phyloP scores from a whole-genome alignment of 2,888 invertebrate species.

The Sarcophaga variegata region DNA sequence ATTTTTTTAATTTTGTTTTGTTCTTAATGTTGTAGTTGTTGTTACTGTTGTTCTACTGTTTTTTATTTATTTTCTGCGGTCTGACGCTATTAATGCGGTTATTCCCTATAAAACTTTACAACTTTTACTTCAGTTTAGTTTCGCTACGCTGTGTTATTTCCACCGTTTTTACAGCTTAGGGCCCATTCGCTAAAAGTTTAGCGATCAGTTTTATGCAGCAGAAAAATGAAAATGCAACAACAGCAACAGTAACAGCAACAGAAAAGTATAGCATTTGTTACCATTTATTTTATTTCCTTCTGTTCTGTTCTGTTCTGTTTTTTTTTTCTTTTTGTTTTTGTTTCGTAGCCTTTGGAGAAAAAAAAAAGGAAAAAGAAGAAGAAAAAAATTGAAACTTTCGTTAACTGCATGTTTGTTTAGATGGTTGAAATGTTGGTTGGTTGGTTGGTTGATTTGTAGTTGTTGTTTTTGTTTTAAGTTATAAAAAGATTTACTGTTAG shows the following conservation, averaged over 20 bases:
- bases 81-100: constrained; percentile 67
- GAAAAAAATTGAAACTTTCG: constrained; percentile 13
- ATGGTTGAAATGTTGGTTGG: constrained; percentile 10
- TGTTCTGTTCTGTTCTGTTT: not conserved
- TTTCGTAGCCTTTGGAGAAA: not conserved
- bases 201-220: constrained; percentile 50
- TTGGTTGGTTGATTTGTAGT: constrained; percentile 28
- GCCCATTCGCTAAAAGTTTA: not conserved
- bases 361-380: not conserved
- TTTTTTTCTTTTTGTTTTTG: constrained; percentile 4
- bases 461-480: constrained; percentile 37
- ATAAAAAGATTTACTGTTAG: constrained; percentile 65
- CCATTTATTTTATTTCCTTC: constrained; percentile 63
- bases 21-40: constrained; percentile 36
- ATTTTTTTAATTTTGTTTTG: not conserved
- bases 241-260: constrained; percentile 25
- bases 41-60: not conserved
- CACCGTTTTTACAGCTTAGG: not conserved
- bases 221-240: constrained; percentile 19
- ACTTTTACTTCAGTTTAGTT: constrained; percentile 47
- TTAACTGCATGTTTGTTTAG: constrained; percentile 20
- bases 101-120: constrained; percentile 63
- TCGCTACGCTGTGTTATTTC: not conserved
- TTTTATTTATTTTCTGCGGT: constrained; percentile 42
- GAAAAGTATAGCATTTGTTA: constrained; percentile 54